These are phyloP conservation scores for Monodelphis domestica DNA, from an alignment of 2,797 vertebrate genomes.

Conservation along the genomic window DNA sequence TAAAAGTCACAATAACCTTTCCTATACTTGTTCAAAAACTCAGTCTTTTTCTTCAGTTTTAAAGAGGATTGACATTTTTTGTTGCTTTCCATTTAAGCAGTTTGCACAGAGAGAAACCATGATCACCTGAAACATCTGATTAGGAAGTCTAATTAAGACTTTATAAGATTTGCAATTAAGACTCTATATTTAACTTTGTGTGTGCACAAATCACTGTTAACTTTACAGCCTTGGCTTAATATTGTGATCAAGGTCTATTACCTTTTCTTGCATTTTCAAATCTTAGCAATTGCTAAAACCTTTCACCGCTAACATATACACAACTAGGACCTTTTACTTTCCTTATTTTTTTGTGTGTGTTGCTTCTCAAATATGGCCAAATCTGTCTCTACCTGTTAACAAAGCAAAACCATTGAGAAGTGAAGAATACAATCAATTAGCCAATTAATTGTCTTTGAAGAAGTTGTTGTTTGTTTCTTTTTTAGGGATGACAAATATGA, in stretches of 20 bases:
- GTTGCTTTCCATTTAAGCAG: constrained; percentile 28
- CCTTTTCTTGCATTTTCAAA: not conserved
- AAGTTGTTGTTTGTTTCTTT: too few species aligned
- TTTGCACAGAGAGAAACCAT: constrained; percentile 44
- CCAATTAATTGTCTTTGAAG: not conserved
- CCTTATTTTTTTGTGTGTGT: not conserved
- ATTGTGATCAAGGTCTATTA: not conserved
- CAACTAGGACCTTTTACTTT: not conserved
- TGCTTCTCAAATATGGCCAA: not conserved
- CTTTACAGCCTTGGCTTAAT: constrained; percentile 21
- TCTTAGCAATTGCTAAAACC: not conserved
- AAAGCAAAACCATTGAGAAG: constrained; percentile 27
- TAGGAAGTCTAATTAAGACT: constrained; percentile 71
- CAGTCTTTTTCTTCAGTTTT: not conserved
- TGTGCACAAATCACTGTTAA: constrained; percentile 13
- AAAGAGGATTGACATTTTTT: not conserved
- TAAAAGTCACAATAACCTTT: constrained; percentile 14
- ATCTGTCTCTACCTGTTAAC: not conserved
- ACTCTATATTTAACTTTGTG: constrained; percentile 26
- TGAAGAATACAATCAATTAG: constrained; percentile 3
- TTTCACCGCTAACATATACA: not conserved
- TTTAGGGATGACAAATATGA: not conserved
- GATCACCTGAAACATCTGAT: constrained; percentile 61
- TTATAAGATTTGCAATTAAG: constrained; percentile 59
- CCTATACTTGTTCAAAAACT: not conserved